Base-by-base conservation (phyloP, 2,888 invertebrate species). In the Drosophila macrospina region DNA sequence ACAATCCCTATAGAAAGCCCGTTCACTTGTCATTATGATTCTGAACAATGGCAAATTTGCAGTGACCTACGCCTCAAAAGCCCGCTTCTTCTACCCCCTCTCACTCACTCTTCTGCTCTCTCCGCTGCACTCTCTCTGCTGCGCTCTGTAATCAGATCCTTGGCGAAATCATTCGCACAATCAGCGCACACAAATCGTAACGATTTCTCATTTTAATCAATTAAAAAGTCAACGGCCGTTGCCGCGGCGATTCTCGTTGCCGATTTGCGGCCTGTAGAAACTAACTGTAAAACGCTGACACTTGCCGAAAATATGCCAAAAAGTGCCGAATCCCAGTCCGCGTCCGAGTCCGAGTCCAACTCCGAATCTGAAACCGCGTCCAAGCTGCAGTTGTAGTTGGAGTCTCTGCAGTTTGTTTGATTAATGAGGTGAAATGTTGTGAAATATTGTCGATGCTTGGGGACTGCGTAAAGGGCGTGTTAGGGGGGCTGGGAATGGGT, bases 191-290 rank as follows among this genome's bases (percentile, higher is more conserved):
- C 80, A 83, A 86, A 90, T 90, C 90, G 90, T 86, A 90, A 90
- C 90, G 90, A 90, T 90, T 90, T 89, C 90, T 90, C 90, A 90
- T 90, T 90, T 90, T 90, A 90, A 90, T 90, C 90, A 90, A 90
- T 90, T 90, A 90, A 90, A 90, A 90, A 90, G 88, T 84, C 74
- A 83, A 39, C 68, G 47, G 10, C 28, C 56, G 41, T 39, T 72
- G 69, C 78, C 56, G 41, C 39, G 72, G 69, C 78, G 61, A 57
- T 62, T 60, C 26, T 37, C 59, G 20, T 28, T 52, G 47, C 47
- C 45, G 44, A 61, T 62, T 47, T 62, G n/a, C n/a, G 50, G 54
- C 59, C 36, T 48, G 66, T 16, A 30, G 20, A 42, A 52, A 20
- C 55, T 80, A 82, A 85, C 84, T 81, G 85, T 81, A 80, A 78